Base-by-base conservation (phyloP, 2,113 vertebrate genomes). In the Ctenomys sociabilis region DNA sequence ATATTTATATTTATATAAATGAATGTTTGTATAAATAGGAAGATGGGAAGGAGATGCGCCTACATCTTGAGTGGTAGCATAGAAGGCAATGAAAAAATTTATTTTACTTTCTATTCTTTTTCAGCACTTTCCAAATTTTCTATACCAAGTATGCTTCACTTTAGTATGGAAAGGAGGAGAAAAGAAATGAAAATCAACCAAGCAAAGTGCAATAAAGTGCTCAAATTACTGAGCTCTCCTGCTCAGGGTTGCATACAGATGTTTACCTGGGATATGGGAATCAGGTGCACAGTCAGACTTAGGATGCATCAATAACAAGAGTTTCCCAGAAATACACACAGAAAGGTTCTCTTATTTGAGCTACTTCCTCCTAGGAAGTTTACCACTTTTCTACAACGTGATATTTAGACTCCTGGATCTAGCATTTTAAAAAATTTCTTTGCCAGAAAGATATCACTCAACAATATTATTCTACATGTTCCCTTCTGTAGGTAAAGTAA, bases 81-180 rank as follows among this genome's bases (percentile, higher is more conserved):
- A n/a, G n/a, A 26, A 32, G 32, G 4, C 63, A 43, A n/a, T 52
- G 40, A 66, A 14, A 73, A 87, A n/a, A 49, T 81, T 37, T 35
- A 49, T 28, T 72, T 86, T 73, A 43, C 28, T 84, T 32, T 90
- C 54, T 22, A 63, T 45, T 68, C 37, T 63, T 61, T 88, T 77
- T 93, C n/a, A 89, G 30, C 77, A 81, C 85, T 83, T 92, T 83
- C 57, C 83, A 73, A 28, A 28, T 73, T 85, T 85, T 61, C 68
- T 64, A 54, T 59, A 83, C 12, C 37, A 77, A 70, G 17, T 10
- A 78, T 37, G 54, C 30, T 93, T 91, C 52, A 59, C 52, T 73
- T 90, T 49, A 73, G 14, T 35, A 72, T 26, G 32, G 19, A 35
- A 30, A 3, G 7, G 4, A 28, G 4, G 5, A 19, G 17, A 26